Evolutionary conservation across 1,140 invertebrate genomes (phyloP), one percentile per base, ranked within the genome.

Genomic region (Brachionus rubens): DNA sequence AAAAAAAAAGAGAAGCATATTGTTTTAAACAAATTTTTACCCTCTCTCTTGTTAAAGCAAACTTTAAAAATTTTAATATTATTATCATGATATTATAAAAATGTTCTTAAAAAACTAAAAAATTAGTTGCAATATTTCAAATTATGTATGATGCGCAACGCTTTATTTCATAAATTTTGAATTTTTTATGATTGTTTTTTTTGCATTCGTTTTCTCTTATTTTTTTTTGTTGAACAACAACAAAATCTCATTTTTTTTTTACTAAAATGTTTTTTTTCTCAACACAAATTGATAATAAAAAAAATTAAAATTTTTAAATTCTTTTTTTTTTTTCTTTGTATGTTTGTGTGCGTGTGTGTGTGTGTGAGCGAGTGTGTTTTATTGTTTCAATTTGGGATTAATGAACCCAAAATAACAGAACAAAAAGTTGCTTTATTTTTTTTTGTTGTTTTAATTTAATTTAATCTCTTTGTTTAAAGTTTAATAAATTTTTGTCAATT

Each of bases 361-460:
- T n/a, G n/a, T n/a, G n/a, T n/a, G n/a, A n/a, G n/a, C n/a, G n/a
- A n/a, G n/a, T n/a, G n/a, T n/a, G n/a, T n/a, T n/a, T n/a, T n/a
- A n/a, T n/a, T n/a, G n/a, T n/a, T n/a, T n/a, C n/a, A n/a, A n/a
- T 59, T 59, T 59, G 54, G 54, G 54, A 59, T 59, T 59, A 59
- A 59, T 59, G 54, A 28, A 59, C 54, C 54, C 54, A 59, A 59
- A 36, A 59, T 19, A 12, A 59, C n/a, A 10, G 10, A 28, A 24
- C 24, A 14, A 54, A 24, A 54, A 24, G 52, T 28, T 28, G 33
- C 28, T 36, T 59, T 33, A 59, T 33, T 59, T 33, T 59, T 40
- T 30, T 59, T 33, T 59, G 33, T 59, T 16, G 36, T 30, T 59
- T 33, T 33, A 33, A 59, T 33, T 33, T 36, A 36, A 19, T n/a